A percentile compares a stretch with the other conserved stretches of the same genome.
Evolutionary conservation across 2,113 vertebrate genomes (phyloP).

Genomic region (Silurus glanis): DNA sequence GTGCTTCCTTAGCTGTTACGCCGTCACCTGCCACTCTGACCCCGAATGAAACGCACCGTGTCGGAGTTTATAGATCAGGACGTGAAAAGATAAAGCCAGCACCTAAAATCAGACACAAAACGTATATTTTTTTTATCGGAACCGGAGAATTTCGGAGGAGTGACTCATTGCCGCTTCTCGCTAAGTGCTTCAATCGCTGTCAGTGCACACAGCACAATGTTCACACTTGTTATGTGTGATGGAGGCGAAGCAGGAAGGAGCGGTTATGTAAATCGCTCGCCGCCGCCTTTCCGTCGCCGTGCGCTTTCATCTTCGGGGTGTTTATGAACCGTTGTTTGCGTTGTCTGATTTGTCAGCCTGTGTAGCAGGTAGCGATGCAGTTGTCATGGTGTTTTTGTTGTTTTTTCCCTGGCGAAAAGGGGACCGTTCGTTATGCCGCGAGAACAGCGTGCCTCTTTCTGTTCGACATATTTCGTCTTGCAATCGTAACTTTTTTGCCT

Average conservation of each 20-base stretch:
- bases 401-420: not conserved
- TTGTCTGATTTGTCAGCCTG: slow-evolving; percentile 33
- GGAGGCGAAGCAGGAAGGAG: not conserved
- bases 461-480: not conserved
- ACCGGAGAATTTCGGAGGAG: not conserved
- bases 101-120: slow-evolving; percentile 1
- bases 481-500: not conserved
- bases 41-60: not conserved
- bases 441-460: not conserved
- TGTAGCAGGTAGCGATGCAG: slow-evolving; percentile 25
- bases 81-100: not conserved
- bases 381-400: slow-evolving; percentile 12
- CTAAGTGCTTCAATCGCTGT: slow-evolving; percentile 30
- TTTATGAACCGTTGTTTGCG: slow-evolving; percentile 44
- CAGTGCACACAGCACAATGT: not conserved
- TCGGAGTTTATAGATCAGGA: not conserved
- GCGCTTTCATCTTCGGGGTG: slow-evolving; percentile 22
- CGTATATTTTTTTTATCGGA: not conserved
- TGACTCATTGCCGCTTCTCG: slow-evolving; percentile 19
- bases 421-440: not conserved
- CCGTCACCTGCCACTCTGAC: not conserved
- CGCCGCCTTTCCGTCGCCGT: not conserved
- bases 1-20: not conserved
- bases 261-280: slow-evolving; percentile 17
- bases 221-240: not conserved